Conservation (phyloP, 2,797 vertebrate genomes). For the Bovichtus diacanthus region DNA sequence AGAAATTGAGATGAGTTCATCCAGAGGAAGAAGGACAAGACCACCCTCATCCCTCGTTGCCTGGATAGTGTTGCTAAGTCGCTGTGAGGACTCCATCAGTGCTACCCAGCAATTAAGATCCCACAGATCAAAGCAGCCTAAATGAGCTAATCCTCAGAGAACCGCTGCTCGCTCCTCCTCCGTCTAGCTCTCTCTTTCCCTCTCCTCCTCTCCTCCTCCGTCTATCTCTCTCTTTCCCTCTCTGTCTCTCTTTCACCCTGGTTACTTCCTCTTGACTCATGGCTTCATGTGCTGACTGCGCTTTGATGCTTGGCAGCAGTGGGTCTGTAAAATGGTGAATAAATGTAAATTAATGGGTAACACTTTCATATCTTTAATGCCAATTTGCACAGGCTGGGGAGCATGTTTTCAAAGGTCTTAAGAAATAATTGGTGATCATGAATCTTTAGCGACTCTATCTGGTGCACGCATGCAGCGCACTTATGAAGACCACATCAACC, state of each 20-base stretch:
- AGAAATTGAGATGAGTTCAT: conserved; percentile 18
- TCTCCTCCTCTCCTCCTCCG: no score
- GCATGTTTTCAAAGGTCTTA: conserved; percentile 59
- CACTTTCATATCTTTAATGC: conserved; percentile 70
- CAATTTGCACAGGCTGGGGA: conserved; percentile 64
- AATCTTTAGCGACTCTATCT: conserved; percentile 40
- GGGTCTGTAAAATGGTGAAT: conserved; percentile 71
- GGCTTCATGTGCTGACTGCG: conserved; percentile 46
- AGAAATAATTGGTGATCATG: conserved; percentile 64
- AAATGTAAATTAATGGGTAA: conserved; percentile 73
- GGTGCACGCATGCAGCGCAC: conserved; percentile 46
- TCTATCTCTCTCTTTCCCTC: conserved; percentile 23
- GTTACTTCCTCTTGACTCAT: conserved; percentile 73
- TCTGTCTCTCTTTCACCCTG: conserved; percentile 48
- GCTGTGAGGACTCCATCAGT: conserved; percentile 75
- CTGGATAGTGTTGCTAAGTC: conserved; percentile 54
- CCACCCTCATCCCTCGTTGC: conserved; percentile 42
- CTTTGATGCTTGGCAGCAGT: conserved; percentile 78
- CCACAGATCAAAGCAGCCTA: conserved; percentile 81
- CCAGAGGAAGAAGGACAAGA: conserved; percentile 13
- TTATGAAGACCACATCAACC: not conserved
- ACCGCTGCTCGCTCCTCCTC: conserved; percentile 48
- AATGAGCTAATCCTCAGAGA: conserved; percentile 81
- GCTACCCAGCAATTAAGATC: conserved; percentile 82
- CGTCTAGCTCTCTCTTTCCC: conserved; percentile 33